Evolutionary conservation across 1,140 invertebrate species (phyloP).

Genomic region (Parasteatoda tepidariorum): DNA sequence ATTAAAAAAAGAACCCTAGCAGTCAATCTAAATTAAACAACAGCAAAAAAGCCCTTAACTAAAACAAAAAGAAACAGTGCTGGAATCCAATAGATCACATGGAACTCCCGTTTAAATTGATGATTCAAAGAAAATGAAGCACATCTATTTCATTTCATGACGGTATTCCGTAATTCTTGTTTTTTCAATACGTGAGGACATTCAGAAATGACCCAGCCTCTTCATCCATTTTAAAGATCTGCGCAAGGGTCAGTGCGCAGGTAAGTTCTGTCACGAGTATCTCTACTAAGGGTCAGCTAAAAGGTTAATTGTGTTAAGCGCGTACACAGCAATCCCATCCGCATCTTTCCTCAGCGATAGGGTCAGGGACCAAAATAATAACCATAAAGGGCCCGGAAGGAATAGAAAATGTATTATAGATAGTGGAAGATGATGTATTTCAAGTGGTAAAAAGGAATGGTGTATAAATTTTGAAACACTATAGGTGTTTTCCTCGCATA

Average conservation of each 20-base stretch:
- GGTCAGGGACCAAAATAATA: slow-evolving; percentile 54
- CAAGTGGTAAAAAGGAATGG: slow-evolving; percentile 3
- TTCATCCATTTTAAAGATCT: slow-evolving; percentile 1
- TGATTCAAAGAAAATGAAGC: slow-evolving; percentile 28
- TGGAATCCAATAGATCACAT: slow-evolving; percentile 18
- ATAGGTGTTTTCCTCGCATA: not conserved
- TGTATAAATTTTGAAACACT: not conserved
- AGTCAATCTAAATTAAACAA: too few relatives aligned
- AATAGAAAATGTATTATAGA: slow-evolving; percentile 33
- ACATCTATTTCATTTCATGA: slow-evolving; percentile 28
- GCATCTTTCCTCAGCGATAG: slow-evolving; percentile 36
- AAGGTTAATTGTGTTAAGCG: slow-evolving; percentile 58
- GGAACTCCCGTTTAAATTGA: slow-evolving; percentile 26
- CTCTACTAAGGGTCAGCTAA: slow-evolving; percentile 6
- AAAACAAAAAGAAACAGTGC: too few relatives aligned
- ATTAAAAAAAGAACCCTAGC: too few relatives aligned
- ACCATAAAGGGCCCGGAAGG: slow-evolving; percentile 44
- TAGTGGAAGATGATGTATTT: slow-evolving; percentile 39
- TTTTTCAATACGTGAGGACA: slow-evolving; percentile 51
- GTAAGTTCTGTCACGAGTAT: slow-evolving; percentile 50
- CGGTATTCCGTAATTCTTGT: slow-evolving; percentile 21
- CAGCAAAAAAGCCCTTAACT: too few relatives aligned
- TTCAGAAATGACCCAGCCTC: slow-evolving; percentile 55
- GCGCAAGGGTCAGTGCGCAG: slow-evolving; percentile 38
- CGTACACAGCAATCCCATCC: slow-evolving; percentile 21